Base-by-base conservation (phyloP, 2,797 vertebrate species). In the Kryptolebias ocellatus region DNA sequence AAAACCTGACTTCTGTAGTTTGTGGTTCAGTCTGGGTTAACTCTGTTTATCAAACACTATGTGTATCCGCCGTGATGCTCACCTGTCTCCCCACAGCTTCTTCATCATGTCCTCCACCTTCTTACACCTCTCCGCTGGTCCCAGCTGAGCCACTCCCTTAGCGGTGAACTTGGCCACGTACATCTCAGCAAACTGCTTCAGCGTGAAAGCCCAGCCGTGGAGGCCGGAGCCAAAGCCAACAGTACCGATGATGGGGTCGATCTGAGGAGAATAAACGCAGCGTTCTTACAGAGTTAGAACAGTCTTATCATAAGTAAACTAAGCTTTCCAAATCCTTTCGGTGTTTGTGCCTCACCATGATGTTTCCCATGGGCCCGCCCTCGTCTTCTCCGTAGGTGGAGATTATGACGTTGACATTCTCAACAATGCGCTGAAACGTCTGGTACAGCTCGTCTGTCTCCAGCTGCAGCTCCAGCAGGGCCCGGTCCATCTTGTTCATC, bases 61-160 rank as follows among this genome's bases (percentile, higher is more conserved):
- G 49, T 42, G 18, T 5, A 34, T 15, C 9, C 58, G 42, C 5
- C 9, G 5, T 61, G 5, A 14, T 28, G 34, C 93, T 92, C 81
- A 98, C 97, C 95, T 92, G 50, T 98, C 96, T 62, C 97, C 97
- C 97, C 96, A 98, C 50, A 99, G 93, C 79, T 97, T 98, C 91
- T 98, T 98, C 97, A 98, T 99, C 96, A 98, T 98, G 80, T 98
- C 97, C 65, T 97, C 96, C 10, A 99, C 97, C 76, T 98, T 99
- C 93, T 96, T 98, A 90, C 94, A 95, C 55, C 94, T 93, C 61
- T 97, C 96, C 0, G 81, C 82, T 0, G 95, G 50, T 3, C 80
- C 85, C 77, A 97, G 72, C 76, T 95, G 91, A 47, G 92, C 81
- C 2, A 95, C 93, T 1, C 95, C 95, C 86, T 98, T 98, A 24